phyloP scores from a whole-genome alignment of 2,888 invertebrate species.

The Hermaeophaga mercurialis region DNA sequence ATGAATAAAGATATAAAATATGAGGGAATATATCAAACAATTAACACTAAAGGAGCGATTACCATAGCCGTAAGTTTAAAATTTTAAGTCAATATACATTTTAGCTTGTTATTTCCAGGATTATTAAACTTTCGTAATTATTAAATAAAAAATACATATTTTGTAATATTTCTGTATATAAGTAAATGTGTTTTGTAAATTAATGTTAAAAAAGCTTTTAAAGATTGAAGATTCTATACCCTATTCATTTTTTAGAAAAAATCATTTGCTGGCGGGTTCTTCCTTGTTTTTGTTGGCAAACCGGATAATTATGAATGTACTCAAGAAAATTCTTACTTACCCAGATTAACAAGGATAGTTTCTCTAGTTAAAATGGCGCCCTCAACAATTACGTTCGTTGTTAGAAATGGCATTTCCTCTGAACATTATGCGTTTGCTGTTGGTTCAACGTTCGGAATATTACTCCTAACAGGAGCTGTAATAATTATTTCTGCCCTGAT shows the following conservation, averaged over 20 bases:
- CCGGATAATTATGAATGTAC: slow-evolving; percentile 67
- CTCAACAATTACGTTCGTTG: slow-evolving; percentile 59
- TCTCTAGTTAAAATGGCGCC: slow-evolving; percentile 10
- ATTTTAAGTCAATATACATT: slow-evolving; percentile 7
- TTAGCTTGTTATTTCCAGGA: too few relatives aligned
- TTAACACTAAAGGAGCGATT: slow-evolving; percentile 76
- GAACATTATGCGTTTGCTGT: slow-evolving; percentile 67
- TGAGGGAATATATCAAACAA: slow-evolving; percentile 77
- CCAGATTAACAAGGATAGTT: slow-evolving; percentile 27
- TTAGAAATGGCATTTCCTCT: slow-evolving; percentile 64
- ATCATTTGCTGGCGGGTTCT: slow-evolving; percentile 72
- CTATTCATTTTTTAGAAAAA: slow-evolving; percentile 72
- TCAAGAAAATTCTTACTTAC: slow-evolving; percentile 48
- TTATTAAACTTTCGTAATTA: too few relatives aligned
- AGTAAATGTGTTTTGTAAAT: too few relatives aligned
- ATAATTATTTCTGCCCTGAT: slow-evolving; percentile 55
- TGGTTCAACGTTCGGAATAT: slow-evolving; percentile 61
- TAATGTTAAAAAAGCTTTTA: too few relatives aligned
- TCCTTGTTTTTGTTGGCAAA: slow-evolving; percentile 77
- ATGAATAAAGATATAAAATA: slow-evolving; percentile 77
- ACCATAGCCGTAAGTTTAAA: slow-evolving; percentile 68
- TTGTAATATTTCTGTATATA: too few relatives aligned
- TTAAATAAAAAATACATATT: too few relatives aligned
- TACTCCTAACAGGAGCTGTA: slow-evolving; percentile 61
- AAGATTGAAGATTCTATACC: too few relatives aligned